phyloP scores from a whole-genome alignment of 2,113 vertebrate species.

The Tylochromis polylepis region DNA sequence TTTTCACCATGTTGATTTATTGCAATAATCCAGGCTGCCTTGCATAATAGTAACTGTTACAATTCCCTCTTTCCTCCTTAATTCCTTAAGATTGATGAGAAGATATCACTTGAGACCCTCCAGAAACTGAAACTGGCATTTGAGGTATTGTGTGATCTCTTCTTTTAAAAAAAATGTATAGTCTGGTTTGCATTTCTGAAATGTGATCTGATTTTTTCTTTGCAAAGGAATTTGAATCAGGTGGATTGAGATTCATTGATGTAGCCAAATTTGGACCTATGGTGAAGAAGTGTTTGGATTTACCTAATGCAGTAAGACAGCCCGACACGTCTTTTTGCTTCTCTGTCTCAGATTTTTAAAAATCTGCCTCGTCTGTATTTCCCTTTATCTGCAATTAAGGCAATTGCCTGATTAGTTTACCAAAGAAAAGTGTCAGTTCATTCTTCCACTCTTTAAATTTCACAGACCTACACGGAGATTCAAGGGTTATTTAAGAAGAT shows the following conservation, averaged over 20 bases:
- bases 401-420: background rate
- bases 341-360: background rate
- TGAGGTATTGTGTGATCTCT: constrained; percentile 59
- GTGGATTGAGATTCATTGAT: constrained; percentile 52
- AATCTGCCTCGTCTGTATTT: background rate
- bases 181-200: background rate
- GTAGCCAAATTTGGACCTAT: constrained; percentile 64
- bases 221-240: constrained; percentile 64
- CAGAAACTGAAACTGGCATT: constrained; percentile 68
- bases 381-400: background rate
- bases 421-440: background rate
- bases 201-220: background rate
- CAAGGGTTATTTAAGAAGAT: constrained; percentile 78
- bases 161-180: background rate
- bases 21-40: background rate
- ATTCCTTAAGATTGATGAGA: constrained; percentile 68
- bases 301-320: constrained; percentile 54
- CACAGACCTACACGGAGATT: constrained; percentile 73
- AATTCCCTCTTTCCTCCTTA: background rate
- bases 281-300: constrained; percentile 67
- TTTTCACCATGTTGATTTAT: background rate
- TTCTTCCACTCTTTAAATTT: constrained; percentile 39
- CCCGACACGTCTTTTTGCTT: background rate
- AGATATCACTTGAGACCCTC: constrained; percentile 67
- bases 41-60: background rate